Conservation (phyloP, 2,797 vertebrate genomes). For the Lateolabrax maculatus region DNA sequence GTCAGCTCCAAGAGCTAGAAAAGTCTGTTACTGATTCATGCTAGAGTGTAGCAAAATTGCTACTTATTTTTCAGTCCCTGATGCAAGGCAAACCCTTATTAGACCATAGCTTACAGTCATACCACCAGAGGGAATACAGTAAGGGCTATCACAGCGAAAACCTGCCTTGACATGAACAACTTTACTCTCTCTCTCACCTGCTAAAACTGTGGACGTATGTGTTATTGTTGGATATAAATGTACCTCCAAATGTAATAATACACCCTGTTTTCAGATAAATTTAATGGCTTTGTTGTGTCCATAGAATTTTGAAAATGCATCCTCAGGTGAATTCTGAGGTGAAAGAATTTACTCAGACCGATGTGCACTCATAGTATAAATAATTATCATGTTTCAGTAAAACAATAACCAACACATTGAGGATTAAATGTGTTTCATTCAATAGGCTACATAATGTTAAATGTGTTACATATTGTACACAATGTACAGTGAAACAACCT, state of each 20-base stretch:
- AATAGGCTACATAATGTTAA: neutral
- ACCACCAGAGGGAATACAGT: conserved; percentile 5
- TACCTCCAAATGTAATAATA: neutral
- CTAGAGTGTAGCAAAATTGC: neutral
- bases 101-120: conserved; percentile 10
- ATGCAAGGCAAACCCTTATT: conserved; percentile 11
- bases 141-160: conserved; percentile 3
- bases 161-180: neutral
- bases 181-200: neutral
- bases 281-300: neutral
- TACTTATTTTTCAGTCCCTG: neutral
- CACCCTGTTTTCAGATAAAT: conserved; percentile 12
- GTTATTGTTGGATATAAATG: neutral
- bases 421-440: neutral
- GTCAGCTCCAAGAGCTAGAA: too few species aligned
- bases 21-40: conserved; percentile 13
- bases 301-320: neutral
- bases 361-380: too few species aligned
- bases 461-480: too few species aligned
- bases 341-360: neutral
- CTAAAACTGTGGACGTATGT: neutral
- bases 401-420: neutral
- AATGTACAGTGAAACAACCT: neutral
- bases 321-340: neutral
- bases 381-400: neutral